A percentile compares a stretch with the other conserved stretches of the same genome.
Conservation (phyloP, 2,888 invertebrate genomes). For the Heptascelio sp. region DNA sequence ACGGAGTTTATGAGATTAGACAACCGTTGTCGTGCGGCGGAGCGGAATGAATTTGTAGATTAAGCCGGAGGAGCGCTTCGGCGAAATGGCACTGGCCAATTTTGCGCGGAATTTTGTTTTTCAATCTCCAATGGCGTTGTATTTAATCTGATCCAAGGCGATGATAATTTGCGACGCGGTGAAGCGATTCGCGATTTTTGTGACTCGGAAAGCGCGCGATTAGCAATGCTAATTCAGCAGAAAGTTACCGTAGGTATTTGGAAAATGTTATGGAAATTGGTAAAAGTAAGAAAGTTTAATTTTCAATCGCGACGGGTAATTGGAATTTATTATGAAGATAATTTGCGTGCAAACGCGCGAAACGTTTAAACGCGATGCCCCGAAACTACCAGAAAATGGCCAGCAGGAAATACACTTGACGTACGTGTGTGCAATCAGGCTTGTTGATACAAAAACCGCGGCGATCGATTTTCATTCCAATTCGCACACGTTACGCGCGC, state of each 20-base stretch:
- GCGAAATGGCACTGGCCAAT: too few relatives aligned
- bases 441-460: too few relatives aligned
- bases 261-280: slow-evolving; percentile 8
- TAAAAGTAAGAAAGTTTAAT: slow-evolving; percentile 25
- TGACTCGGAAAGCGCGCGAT: slow-evolving; percentile 14
- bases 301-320: not conserved
- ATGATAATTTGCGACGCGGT: not conserved
- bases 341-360: too few relatives aligned
- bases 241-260: slow-evolving; percentile 12
- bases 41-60: slow-evolving; percentile 38
- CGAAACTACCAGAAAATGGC: too few relatives aligned
- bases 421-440: too few relatives aligned
- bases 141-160: not conserved
- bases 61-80: not conserved
- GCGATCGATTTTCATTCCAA: too few relatives aligned
- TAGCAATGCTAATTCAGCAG: slow-evolving; percentile 26
- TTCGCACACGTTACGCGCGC: too few relatives aligned
- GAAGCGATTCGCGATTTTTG: slow-evolving; percentile 17
- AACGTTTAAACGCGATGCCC: too few relatives aligned
- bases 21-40: slow-evolving; percentile 32
- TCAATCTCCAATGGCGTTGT: too few relatives aligned
- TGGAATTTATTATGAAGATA: too few relatives aligned
- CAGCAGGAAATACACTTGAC: too few relatives aligned
- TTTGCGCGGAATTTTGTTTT: not conserved
- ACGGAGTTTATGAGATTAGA: slow-evolving; percentile 54